Evolutionary conservation across 2,113 vertebrate genomes (phyloP), one percentile per base, ranked within the genome.

Genomic region (Motacilla alba): DNA sequence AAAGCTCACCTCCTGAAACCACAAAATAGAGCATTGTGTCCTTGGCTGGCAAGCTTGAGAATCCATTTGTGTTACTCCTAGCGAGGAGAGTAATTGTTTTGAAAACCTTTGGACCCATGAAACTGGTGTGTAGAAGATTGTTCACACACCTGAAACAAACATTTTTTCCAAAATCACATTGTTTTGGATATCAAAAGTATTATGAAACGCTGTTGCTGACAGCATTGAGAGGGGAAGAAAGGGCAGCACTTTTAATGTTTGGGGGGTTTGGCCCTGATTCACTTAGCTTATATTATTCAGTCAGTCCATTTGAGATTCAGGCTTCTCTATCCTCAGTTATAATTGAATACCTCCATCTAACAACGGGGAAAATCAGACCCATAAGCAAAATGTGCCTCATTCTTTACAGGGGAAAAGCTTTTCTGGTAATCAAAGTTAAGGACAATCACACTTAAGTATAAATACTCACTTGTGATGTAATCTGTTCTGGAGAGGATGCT

Each of bases 61-160:
- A 95, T 89, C 77, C 69, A 84, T 94, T 95, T 94, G 27, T 91
- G 43, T 87, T 89, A 44, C 73, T 91, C 31, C 60, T 89, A 68
- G 60, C 14, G 33, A 82, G 69, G 73, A 87, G 44, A 84, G 73
- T 89, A 94, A 97, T 97, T 91, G 91, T 92, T 97, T 87, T 94
- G 87, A 78, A 94, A 94, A 97, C 94, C 95, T 94, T 92, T 94
- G 83, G 47, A 95, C 93, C 69, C 53, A 22, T 77, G 89, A 89
- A 87, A 89, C 86, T 78, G 56, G 35, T 87, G 73, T 92, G 74
- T 60, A 90, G 93, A 94, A 94, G 90, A 94, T 96, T 91, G 93
- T 92, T 83, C 1, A 0, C 88, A 76, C 15, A 84, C 77, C 69
- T 92, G 91, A 92, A 94, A 68, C 64, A 96, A 92, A 81, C 47